These are phyloP conservation scores for Apomyelois bistriatella DNA, from an alignment of 2,888 invertebrate genomes.

Conservation along the genomic window DNA sequence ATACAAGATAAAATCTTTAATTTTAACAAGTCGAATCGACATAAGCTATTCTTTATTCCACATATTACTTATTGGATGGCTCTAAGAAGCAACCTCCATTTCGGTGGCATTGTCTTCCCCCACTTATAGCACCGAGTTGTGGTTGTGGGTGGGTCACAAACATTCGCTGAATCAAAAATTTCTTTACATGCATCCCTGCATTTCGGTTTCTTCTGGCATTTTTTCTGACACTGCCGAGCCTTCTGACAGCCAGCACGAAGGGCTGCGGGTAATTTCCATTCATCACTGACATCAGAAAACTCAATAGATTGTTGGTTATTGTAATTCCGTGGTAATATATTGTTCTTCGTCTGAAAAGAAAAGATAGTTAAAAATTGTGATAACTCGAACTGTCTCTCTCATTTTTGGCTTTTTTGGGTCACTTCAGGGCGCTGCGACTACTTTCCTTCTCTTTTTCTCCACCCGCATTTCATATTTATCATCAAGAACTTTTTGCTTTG, in stretches of 20 bases:
- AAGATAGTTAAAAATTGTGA: not conserved
- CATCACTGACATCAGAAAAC: not conserved
- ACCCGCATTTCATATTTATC: too few relatives aligned
- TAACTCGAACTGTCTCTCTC: not conserved
- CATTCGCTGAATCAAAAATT: not conserved
- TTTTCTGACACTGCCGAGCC: not conserved
- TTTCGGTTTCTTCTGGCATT: not conserved
- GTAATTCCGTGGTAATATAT: not conserved
- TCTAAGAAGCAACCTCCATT: slow-evolving; percentile 12
- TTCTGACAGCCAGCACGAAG: not conserved
- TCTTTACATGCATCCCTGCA: not conserved
- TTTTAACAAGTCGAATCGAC: too few relatives aligned
- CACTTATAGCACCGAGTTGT: not conserved
- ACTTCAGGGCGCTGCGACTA: too few relatives aligned
- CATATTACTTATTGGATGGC: not conserved
- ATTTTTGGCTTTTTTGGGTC: too few relatives aligned
- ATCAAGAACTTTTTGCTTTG: too few relatives aligned
- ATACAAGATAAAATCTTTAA: too few relatives aligned
- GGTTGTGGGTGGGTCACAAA: not conserved
- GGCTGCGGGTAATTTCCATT: not conserved
- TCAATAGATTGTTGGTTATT: not conserved
- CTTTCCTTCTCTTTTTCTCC: too few relatives aligned
- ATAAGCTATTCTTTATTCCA: too few relatives aligned
- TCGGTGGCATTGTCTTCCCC: slow-evolving; percentile 17
- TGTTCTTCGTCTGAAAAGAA: not conserved